Conservation (phyloP, 2,113 vertebrate genomes). For the Corythoichthys haematopterus region DNA sequence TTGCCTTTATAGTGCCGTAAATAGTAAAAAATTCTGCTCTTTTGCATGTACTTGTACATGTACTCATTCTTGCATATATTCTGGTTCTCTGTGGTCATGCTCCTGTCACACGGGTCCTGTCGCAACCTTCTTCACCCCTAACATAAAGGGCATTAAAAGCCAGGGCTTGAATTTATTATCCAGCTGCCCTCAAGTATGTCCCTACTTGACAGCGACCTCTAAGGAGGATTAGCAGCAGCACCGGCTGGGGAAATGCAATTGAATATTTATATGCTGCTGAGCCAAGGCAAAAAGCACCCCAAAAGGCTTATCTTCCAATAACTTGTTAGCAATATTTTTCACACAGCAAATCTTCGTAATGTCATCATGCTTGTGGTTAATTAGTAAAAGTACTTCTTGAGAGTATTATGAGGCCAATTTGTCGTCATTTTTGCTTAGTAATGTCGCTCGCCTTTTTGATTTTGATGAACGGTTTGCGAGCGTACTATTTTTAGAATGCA, state of each 20-base stretch:
- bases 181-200: constrained; percentile 51
- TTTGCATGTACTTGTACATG: neutral
- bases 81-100: constrained; percentile 15
- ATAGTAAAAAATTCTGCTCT: neutral
- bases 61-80: constrained; percentile 13
- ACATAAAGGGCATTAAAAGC: constrained; percentile 43
- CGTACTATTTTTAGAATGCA: no score
- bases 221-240: constrained; percentile 53
- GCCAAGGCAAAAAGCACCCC: constrained; percentile 40
- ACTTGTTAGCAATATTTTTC: constrained; percentile 44
- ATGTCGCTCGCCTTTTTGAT: neutral
- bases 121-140: constrained; percentile 30
- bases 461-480: no score
- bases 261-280: constrained; percentile 61
- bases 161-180: constrained; percentile 49
- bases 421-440: neutral
- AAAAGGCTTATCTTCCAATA: neutral
- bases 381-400: neutral
- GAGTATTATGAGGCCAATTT: neutral
- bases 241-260: constrained; percentile 45
- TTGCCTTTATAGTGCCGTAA: neutral
- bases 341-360: constrained; percentile 14
- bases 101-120: constrained; percentile 25
- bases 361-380: constrained; percentile 20
- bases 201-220: constrained; percentile 43